A percentile compares a stretch with the other conserved stretches of the same genome.
Conservation (phyloP, 2,113 vertebrate genomes). For the Capra hircus region DNA sequence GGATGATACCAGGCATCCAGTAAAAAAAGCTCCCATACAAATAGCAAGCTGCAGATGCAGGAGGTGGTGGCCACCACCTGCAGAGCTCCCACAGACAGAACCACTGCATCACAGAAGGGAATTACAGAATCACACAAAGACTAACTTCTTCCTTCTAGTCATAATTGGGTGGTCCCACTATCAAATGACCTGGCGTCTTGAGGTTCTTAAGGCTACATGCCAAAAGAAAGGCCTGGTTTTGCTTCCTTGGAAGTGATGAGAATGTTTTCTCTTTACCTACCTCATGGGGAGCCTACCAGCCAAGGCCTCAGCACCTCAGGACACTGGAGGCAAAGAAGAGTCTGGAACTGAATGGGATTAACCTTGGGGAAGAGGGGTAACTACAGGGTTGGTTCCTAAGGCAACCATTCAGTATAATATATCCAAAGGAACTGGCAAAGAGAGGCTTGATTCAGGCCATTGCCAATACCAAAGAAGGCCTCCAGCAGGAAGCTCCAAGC, state of each 20-base stretch:
- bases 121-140: not conserved
- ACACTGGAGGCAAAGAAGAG: not conserved
- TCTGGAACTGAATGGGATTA: not conserved
- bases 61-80: not conserved
- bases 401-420: not conserved
- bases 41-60: not conserved
- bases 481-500: not conserved
- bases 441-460: not conserved
- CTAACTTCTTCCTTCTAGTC: not conserved
- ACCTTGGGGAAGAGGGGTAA: not conserved
- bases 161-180: not conserved
- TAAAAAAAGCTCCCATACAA: not conserved
- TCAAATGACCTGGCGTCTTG: not conserved
- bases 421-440: not conserved
- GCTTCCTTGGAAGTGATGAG: not conserved
- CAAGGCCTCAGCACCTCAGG: not conserved
- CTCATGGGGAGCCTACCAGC: not conserved
- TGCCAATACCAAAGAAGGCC: not conserved
- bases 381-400: not conserved
- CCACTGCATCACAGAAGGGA: not conserved
- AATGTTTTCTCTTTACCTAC: not conserved
- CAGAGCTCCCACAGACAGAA: not conserved
- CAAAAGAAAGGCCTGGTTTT: not conserved
- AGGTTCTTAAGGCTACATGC: not conserved
- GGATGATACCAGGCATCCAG: not conserved